phyloP scores from a whole-genome alignment of 2,888 invertebrate species.

The Plebejus argus region DNA sequence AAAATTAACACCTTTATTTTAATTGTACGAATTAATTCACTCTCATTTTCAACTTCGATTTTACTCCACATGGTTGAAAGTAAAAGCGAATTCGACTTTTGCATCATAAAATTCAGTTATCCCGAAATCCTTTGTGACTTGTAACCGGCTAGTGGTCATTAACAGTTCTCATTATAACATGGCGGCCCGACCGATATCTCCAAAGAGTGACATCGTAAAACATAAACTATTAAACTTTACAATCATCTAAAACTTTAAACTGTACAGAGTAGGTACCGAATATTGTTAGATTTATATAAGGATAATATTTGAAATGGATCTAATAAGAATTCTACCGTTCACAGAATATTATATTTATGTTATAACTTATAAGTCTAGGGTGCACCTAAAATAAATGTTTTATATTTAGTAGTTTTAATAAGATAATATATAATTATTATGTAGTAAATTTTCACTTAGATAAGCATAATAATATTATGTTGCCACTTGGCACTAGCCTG shows the following conservation, averaged over 20 bases:
- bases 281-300: constrained; percentile 34
- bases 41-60: neutral
- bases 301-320: neutral
- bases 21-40: neutral
- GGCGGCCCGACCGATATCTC: neutral
- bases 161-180: constrained; percentile 36
- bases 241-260: constrained; percentile 51
- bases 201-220: constrained; percentile 55
- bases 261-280: constrained; percentile 37
- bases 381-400: neutral
- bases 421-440: too few species aligned
- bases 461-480: too few species aligned
- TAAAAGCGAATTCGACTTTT: constrained; percentile 10
- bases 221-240: constrained; percentile 76
- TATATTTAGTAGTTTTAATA: too few species aligned
- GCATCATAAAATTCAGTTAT: constrained; percentile 10
- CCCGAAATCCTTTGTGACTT: constrained; percentile 2
- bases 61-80: neutral
- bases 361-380: too few species aligned
- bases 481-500: too few species aligned
- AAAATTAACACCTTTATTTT: neutral
- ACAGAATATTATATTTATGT: neutral
- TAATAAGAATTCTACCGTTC: neutral
- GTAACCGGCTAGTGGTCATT: neutral
- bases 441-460: too few species aligned